These are phyloP conservation scores for Clepsis dumicolana DNA, from an alignment of 2,888 invertebrate species.

Conservation along the genomic window DNA sequence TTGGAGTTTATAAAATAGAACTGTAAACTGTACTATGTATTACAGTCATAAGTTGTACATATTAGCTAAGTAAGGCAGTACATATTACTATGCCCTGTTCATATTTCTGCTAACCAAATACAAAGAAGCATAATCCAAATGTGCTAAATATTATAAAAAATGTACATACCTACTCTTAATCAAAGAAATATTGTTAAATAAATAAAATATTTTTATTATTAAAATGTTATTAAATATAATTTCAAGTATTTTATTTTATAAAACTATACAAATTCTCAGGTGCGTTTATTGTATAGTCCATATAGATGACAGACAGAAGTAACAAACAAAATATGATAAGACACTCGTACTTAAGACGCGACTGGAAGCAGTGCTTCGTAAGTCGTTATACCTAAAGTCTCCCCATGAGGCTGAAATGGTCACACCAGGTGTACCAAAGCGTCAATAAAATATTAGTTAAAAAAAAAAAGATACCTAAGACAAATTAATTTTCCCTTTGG, in stretches of 20 bases:
- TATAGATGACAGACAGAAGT: no score
- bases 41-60: slow-evolving; percentile 56
- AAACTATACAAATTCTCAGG: neutral
- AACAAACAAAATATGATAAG: no score
- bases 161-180: slow-evolving; percentile 40
- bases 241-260: slow-evolving; percentile 2
- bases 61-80: slow-evolving; percentile 50
- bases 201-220: slow-evolving; percentile 33
- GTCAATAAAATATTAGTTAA: no score
- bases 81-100: slow-evolving; percentile 33
- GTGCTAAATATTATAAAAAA: slow-evolving; percentile 58
- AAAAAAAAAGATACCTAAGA: neutral
- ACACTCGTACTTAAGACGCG: no score
- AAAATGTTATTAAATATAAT: slow-evolving; percentile 29
- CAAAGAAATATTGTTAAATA: slow-evolving; percentile 30
- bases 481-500: neutral
- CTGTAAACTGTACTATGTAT: neutral
- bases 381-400: no score
- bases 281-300: neutral
- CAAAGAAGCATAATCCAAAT: slow-evolving; percentile 65
- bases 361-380: no score
- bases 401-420: no score
- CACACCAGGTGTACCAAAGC: no score
- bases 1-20: slow-evolving; percentile 1
- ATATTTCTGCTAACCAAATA: slow-evolving; percentile 48